Evolutionary conservation across 2,888 invertebrate genomes (phyloP), one percentile per base, ranked within the genome.

Genomic region (Dolichomitus sp.): DNA sequence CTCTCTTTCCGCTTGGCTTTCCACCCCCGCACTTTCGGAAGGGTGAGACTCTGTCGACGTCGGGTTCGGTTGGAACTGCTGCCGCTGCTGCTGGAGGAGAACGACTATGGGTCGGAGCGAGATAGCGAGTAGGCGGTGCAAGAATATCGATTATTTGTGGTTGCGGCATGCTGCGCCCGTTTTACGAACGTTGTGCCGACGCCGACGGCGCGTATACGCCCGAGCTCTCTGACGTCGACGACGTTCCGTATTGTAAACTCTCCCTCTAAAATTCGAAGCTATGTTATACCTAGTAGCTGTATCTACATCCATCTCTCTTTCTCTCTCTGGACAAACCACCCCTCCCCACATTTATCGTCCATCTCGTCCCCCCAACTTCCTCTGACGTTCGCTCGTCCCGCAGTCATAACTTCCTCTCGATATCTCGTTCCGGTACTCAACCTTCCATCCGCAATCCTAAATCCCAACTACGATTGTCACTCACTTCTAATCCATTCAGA

Each of bases 71-170:
- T 78, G 40, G 57, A 48, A 50, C 65, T 65, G 61, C 73, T 85
- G 75, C 69, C 69, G 77, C 23, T 33, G 33, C 19, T 37, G 61
- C 61, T 37, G 59, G 74, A 37, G 37, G 37, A 54, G 37, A 61
- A 23, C 27, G 30, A 45, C 27, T 40, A 40, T 45, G 68, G 80
- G 57, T 65, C 61, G 57, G 70, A 76, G 76, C 72, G 73, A 70
- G 52, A 57, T 63, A 84, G 83, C 84, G 86, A 85, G 87, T 87
- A 88, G 88, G 88, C 89, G 88, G 86, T 87, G 89, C 89, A 89
- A 89, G 85, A 89, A 91, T 90, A 91, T 91, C 90, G 91, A 91
- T 91, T 91, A 90, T 89, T 89, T 86, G 90, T 85, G 87, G 87
- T 86, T 88, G 89, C 88, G 87, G 87, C 87, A 87, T 79, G 81